Evolutionary conservation across 2,888 invertebrate genomes (phyloP), one percentile per base, ranked within the genome.

Genomic region (Heterodera filipjevi): DNA sequence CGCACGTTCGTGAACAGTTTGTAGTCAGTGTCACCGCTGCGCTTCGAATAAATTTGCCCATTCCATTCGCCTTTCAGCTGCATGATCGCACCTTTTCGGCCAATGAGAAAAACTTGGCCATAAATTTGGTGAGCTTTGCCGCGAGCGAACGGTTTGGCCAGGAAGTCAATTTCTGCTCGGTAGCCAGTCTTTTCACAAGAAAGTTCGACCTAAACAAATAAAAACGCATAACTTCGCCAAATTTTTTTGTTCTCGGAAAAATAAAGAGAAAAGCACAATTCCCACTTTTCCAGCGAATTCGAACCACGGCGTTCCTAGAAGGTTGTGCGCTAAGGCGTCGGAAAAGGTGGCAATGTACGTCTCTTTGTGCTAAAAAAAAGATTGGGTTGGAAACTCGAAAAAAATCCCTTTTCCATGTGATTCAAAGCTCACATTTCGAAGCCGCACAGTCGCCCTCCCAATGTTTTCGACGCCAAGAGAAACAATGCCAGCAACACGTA

Each of bases 221-320:
- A n/a, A n/a, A n/a, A n/a, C n/a, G n/a, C n/a, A n/a, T n/a, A n/a
- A n/a, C n/a, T n/a, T n/a, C n/a, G n/a, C n/a, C n/a, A n/a, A n/a
- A n/a, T n/a, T n/a, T n/a, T n/a, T n/a, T n/a, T n/a, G n/a, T n/a
- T n/a, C n/a, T n/a, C n/a, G n/a, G n/a, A n/a, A n/a, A n/a, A n/a
- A n/a, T n/a, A n/a, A n/a, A n/a, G n/a, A n/a, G n/a, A n/a, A n/a
- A n/a, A n/a, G n/a, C 83, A 98, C 95, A 1, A 94, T 93, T 22
- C 99, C n/a, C n/a, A n/a, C n/a, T n/a, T n/a, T n/a, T n/a, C n/a
- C n/a, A n/a, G n/a, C n/a, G n/a, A n/a, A n/a, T 90, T 99, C 99
- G 88, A 99, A 95, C 98, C 99, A 99, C 1, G 99, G 99, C 77
- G 97, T 94, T 66, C 96, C 95, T 88, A 99, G 91, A 88, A 98